phyloP scores from a whole-genome alignment of 2,888 invertebrate genomes.

The Cerastoderma edule region DNA sequence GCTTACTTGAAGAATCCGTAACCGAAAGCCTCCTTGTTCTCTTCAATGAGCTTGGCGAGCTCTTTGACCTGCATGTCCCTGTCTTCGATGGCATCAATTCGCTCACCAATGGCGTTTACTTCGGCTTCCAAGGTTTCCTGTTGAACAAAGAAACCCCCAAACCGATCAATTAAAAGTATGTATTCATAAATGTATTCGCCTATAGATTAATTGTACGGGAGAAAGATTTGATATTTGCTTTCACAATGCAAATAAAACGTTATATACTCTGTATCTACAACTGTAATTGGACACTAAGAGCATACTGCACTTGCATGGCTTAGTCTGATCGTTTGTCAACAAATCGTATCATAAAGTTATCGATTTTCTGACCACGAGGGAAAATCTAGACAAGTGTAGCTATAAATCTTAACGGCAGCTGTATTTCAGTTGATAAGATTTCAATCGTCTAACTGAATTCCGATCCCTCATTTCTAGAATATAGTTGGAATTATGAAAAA shows the following conservation, averaged over 20 bases:
- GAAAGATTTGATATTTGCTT: not conserved
- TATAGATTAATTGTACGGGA: not conserved
- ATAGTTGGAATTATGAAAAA: too few relatives aligned
- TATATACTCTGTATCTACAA: not conserved
- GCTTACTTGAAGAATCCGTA: not conserved
- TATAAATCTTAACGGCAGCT: too few relatives aligned
- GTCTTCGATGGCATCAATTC: not conserved
- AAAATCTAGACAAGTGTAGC: too few relatives aligned
- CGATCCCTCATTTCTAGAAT: too few relatives aligned
- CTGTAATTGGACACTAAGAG: not conserved
- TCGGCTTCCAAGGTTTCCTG: not conserved
- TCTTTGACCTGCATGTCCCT: not conserved
- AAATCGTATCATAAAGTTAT: too few relatives aligned
- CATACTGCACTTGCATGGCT: too few relatives aligned
- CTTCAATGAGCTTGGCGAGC: not conserved
- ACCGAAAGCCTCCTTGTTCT: not conserved
- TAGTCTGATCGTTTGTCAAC: too few relatives aligned
- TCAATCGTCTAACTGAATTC: too few relatives aligned
- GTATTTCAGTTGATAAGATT: too few relatives aligned
- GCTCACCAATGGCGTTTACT: not conserved
- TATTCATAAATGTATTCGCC: not conserved
- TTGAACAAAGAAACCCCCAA: not conserved
- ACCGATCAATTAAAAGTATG: not conserved
- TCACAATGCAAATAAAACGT: not conserved
- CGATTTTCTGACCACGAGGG: too few relatives aligned